Evolutionary conservation across 2,797 vertebrate species (phyloP).

Genomic region (Melanotaenia boesemani): DNA sequence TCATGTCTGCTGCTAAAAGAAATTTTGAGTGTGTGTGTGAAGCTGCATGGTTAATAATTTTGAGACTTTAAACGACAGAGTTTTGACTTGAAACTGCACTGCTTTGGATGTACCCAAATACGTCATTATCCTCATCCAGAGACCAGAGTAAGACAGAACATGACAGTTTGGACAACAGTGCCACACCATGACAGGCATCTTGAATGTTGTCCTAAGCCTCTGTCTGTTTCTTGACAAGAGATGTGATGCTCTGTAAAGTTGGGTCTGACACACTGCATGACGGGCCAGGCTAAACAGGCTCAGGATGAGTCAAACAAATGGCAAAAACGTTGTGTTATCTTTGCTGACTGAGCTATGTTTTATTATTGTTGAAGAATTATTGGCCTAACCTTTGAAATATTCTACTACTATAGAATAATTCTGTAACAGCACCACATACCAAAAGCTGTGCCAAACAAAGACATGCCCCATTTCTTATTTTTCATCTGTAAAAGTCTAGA

Average conservation of each 20-base stretch:
- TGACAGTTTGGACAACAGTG: constrained; percentile 62
- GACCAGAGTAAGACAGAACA: constrained; percentile 46
- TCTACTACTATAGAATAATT: constrained; percentile 42
- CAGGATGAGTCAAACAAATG: constrained; percentile 55
- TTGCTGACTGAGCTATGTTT: constrained; percentile 41
- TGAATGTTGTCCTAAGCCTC: constrained; percentile 51
- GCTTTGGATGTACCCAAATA: constrained; percentile 22
- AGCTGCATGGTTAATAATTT: constrained; percentile 44
- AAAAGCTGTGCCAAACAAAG: constrained; percentile 38
- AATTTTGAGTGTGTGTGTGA: too few relatives aligned
- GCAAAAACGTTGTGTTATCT: constrained; percentile 38
- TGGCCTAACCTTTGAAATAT: constrained; percentile 50
- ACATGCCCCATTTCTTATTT: constrained; percentile 14
- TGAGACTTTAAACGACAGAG: constrained; percentile 30
- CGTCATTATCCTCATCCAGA: constrained; percentile 23
- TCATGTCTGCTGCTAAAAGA: too few relatives aligned
- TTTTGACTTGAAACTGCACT: constrained; percentile 18
- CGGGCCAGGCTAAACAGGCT: constrained; percentile 51
- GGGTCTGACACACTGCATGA: constrained; percentile 56
- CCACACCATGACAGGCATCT: constrained; percentile 64
- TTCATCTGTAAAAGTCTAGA: constrained; percentile 10
- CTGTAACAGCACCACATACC: constrained; percentile 12
- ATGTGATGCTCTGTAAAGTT: constrained; percentile 41
- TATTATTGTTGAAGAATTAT: constrained; percentile 50
- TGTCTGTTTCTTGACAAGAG: constrained; percentile 41